Conservation (phyloP, 2,113 vertebrate species). For the Lanius ludovicianus region DNA sequence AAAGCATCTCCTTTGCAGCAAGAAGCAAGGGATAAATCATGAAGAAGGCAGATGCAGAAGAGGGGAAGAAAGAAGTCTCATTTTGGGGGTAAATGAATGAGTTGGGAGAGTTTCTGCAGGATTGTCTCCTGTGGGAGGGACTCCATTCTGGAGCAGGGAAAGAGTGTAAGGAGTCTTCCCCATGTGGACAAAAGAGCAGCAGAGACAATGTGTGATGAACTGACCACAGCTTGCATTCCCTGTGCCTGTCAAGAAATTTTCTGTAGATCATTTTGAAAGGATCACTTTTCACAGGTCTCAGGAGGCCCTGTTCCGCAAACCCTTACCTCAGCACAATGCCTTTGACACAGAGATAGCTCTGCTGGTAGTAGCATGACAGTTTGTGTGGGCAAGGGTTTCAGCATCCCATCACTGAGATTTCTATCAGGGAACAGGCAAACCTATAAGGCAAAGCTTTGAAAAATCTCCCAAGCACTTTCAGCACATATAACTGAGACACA, state of each 20-base stretch:
- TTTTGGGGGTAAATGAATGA: neutral
- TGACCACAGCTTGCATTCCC: neutral
- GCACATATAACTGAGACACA: neutral
- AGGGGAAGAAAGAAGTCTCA: neutral
- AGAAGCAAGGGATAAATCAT: neutral
- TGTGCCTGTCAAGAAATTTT: neutral
- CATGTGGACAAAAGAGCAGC: rapidly evolving
- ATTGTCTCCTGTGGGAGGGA: neutral
- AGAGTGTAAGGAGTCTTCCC: neutral
- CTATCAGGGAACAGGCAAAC: neutral
- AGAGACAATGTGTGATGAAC: neutral
- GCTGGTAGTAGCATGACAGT: neutral
- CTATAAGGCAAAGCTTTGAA: neutral
- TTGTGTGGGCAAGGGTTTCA: neutral
- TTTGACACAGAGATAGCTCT: neutral
- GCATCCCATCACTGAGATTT: neutral
- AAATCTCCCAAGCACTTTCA: neutral
- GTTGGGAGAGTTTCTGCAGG: neutral
- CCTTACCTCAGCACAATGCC: neutral
- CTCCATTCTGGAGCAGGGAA: neutral
- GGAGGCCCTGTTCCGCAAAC: neutral
- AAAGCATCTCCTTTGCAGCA: neutral
- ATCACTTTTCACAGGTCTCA: neutral
- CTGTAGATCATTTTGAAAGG: neutral
- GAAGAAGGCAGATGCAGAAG: neutral